Conservation (phyloP, 2,888 invertebrate species). For the Baronia brevicornis region DNA sequence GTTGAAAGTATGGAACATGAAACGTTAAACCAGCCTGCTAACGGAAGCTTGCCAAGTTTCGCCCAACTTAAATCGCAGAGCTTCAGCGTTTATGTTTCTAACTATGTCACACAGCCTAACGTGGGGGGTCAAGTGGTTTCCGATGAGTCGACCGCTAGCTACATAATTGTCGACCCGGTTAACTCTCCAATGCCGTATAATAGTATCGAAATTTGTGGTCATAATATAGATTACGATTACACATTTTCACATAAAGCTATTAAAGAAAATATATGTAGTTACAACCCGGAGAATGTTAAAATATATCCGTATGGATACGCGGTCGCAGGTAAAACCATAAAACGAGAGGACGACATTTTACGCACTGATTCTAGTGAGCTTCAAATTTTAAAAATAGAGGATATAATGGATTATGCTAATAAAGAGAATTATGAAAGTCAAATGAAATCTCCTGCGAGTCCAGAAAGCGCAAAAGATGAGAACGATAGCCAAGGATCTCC, state of each 20-base stretch:
- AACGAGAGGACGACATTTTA: conserved; percentile 46
- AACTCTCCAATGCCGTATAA: conserved; percentile 53
- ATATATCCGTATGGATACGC: conserved; percentile 54
- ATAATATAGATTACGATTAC: conserved; percentile 55
- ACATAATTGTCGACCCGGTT: conserved; percentile 62
- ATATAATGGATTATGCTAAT: conserved; percentile 70
- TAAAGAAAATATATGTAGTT: conserved; percentile 54
- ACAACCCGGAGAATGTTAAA: conserved; percentile 49
- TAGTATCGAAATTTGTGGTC: conserved; percentile 45
- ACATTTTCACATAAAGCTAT: conserved; percentile 49
- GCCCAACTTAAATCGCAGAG: conserved; percentile 77
- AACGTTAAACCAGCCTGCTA: conserved; percentile 52
- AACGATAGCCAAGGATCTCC: conserved; percentile 49
- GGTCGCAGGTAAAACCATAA: conserved; percentile 59
- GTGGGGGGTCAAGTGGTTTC: conserved; percentile 84
- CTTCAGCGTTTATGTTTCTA: conserved; percentile 75
- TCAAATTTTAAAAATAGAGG: conserved; percentile 64
- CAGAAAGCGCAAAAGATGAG: conserved; percentile 61
- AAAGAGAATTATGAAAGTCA: conserved; percentile 68
- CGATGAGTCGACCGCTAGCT: conserved; percentile 70
- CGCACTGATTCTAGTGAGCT: conserved; percentile 48
- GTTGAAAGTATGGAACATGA: conserved; percentile 68
- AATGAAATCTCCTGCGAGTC: conserved; percentile 69
- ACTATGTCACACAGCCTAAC: conserved; percentile 79
- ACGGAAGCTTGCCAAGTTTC: conserved; percentile 79